Base-by-base conservation (phyloP, 2,797 vertebrate species). In the Naso thynnoides region DNA sequence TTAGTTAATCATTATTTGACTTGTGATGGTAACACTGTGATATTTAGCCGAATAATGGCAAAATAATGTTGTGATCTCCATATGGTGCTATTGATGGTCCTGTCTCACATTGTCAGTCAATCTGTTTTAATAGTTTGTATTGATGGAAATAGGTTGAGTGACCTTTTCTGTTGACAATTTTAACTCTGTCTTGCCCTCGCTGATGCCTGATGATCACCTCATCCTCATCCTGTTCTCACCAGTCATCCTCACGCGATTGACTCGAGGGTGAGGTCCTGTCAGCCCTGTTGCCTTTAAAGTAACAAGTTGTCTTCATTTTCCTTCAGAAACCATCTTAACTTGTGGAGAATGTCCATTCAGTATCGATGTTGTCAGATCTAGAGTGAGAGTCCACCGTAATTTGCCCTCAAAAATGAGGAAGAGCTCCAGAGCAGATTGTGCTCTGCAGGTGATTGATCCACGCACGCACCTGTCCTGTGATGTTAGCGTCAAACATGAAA, bases 1-100 rank as follows among this genome's bases (percentile, higher is more conserved):
- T 88, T 86, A 77, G 85, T 91, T 85, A 74, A 82, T 86, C 76
- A 73, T 86, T 88, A 86, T 88, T 91, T 90, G 87, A 88, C 76
- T 87, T 87, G 89, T 93, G 89, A 86, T 91, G 88, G 85, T 90
- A 90, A 90, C 91, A 91, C 89, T 92, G 91, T 93, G 90, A 93
- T 91, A 85, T 91, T 89, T 87, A 86, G 88, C 87, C 70, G 19
- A 62, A 72, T 85, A 66, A 81, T 65, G 83, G 85, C 87, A 73
- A 73, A 81, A 81, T 77, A 83, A 86, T 88, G 85, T 91, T 84
- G 90, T 92, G 86, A 86, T 91, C 88, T 87, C 86, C 87, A 69
- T 87, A 84, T 89, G 89, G 87, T 92, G 82, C 87, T 88, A 82
- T 90, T 85, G 86, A 87, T 87, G 88, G 82, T 87, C 61, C 73